A percentile compares a stretch with the other conserved stretches of the same genome.
Evolutionary conservation across 2,113 vertebrate species (phyloP).

Genomic region (Panurus biarmicus): DNA sequence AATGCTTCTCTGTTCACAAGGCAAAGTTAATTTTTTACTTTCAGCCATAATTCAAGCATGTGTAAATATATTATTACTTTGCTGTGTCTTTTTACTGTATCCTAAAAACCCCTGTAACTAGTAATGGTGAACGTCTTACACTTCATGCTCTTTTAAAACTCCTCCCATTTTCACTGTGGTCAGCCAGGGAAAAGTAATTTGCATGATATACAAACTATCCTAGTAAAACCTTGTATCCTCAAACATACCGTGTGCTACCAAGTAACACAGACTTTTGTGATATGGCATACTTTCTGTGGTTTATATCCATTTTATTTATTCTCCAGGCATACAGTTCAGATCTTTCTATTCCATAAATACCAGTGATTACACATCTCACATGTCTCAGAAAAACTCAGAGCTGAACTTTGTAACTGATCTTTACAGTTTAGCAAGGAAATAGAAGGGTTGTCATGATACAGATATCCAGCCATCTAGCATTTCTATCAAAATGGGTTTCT

Average conservation of each 20-base stretch:
- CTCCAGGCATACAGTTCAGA: not conserved
- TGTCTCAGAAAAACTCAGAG: not conserved
- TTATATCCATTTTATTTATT: not conserved
- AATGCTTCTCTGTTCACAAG: not conserved
- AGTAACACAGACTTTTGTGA: not conserved
- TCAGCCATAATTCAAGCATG: not conserved
- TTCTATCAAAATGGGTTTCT: not conserved
- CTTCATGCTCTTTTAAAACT: not conserved
- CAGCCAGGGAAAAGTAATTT: not conserved
- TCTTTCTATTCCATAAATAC: not conserved
- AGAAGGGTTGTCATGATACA: not conserved
- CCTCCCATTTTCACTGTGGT: not conserved
- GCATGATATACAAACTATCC: not conserved
- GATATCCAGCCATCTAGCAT: not conserved
- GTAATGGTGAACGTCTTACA: not conserved
- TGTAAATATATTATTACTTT: not conserved
- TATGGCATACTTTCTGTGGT: not conserved
- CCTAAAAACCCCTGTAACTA: not conserved
- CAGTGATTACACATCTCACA: not conserved
- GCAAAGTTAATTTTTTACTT: not conserved
- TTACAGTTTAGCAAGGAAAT: not conserved
- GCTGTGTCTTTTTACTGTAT: not conserved
- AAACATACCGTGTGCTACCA: not conserved
- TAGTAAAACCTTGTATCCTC: not conserved
- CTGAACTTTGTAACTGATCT: not conserved